Evolutionary conservation across 2,113 vertebrate genomes (phyloP), one percentile per base, ranked within the genome.

Genomic region (Hippoglossus stenolepis): DNA sequence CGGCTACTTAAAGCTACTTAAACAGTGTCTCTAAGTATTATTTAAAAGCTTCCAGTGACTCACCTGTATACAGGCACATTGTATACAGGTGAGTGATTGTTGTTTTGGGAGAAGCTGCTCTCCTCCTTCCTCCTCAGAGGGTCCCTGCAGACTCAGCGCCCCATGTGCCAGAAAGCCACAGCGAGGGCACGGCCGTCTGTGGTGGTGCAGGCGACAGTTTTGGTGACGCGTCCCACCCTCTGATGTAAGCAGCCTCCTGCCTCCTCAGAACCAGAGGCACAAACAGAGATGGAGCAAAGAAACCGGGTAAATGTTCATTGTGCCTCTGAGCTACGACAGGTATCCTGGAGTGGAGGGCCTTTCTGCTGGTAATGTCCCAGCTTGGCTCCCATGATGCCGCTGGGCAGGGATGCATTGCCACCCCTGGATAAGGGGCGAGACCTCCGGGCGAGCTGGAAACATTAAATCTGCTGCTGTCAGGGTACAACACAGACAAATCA

Each of bases 311-410:
- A 58, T n/a, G 23, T n/a, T 70, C 66, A 45, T 35, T 40, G 5
- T 59, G 59, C 40, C 21, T 64, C 73, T 58, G 43, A 2, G 28
- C 70, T 31, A 10, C 17, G 0, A 26, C 17, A 18, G 70, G 71
- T 2, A 31, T 65, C 73, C 59, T 70, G 28, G 70, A 51, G 28
- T 65, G 59, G 2, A 88, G 69, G 45, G 66, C 70, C 53, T 73
- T 17, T 11, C 94, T 95, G 77, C 93, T 88, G 81, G 95, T 95
- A 1, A 93, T 91, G 68, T 94, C 93, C 90, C 95, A 93, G 74
- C 94, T 92, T 1, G 94, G 94, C 87, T 96, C 95, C 95, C 95
- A 96, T 74, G 96, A 94, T 80, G 96, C 94, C 18, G 92, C 93
- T 51, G 94, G 94, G 70, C 95, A 95, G 0, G 94, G 95, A 75